These are phyloP conservation scores for Caenorhabditis inopinata DNA, from an alignment of 1,140 invertebrate species.

Conservation along the genomic window DNA sequence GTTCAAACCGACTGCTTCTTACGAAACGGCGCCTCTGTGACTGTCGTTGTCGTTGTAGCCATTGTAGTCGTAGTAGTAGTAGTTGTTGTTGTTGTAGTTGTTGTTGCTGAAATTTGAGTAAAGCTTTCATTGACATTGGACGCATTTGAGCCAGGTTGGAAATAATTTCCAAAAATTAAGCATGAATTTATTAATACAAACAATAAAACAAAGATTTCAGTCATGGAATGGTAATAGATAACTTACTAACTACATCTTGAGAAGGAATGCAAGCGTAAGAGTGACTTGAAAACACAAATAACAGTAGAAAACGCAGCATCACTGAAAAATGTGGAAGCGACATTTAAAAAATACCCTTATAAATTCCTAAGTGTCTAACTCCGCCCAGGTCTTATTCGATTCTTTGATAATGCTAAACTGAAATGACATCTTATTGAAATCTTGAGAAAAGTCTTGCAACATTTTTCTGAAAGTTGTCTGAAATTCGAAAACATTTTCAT, in stretches of 20 bases:
- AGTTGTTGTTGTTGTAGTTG: not conserved
- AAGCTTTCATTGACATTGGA: too few species aligned
- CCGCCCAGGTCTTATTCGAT: slow-evolving; percentile 2
- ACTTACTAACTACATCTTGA: not conserved
- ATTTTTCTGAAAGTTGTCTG: too few species aligned
- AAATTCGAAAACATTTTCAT: too few species aligned
- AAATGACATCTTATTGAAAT: not conserved
- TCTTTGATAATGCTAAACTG: not conserved
- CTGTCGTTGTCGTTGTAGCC: not conserved
- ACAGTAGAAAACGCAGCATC: not conserved
- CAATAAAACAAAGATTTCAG: too few species aligned
- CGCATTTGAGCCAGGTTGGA: too few species aligned
- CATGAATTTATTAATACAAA: too few species aligned
- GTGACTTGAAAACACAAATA: not conserved
- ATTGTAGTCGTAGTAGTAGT: not conserved
- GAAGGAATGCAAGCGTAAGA: not conserved
- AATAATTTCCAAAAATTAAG: too few species aligned
- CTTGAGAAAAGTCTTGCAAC: not conserved
- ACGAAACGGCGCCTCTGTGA: slow-evolving; percentile 2
- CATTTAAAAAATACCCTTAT: not conserved
- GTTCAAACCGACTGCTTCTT: not conserved
- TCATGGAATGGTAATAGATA: too few species aligned
- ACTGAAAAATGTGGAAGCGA: not conserved
- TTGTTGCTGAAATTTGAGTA: not conserved
- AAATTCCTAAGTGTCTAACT: not conserved